These are phyloP conservation scores for Sebastes dallii DNA, from an alignment of 2,797 vertebrate genomes.

Conservation along the genomic window DNA sequence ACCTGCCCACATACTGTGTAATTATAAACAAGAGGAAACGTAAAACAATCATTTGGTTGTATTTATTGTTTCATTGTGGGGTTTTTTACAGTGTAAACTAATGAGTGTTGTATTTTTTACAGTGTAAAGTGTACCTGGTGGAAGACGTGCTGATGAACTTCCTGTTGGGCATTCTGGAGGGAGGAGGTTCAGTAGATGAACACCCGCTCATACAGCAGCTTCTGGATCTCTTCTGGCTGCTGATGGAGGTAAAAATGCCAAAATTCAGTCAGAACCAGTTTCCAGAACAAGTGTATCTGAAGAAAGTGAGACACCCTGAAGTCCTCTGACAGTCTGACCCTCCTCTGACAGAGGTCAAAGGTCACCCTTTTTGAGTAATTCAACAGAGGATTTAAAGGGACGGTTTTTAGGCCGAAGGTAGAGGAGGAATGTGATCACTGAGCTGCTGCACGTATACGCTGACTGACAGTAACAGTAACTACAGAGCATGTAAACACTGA, in stretches of 20 bases:
- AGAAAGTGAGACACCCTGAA: not conserved
- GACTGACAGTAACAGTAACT: not conserved
- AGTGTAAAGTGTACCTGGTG: conserved; percentile 97
- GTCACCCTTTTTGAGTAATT: not conserved
- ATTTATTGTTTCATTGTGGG: not conserved
- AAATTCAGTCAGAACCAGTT: not conserved
- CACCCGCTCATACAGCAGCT: conserved; percentile 92
- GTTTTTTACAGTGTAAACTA: not conserved
- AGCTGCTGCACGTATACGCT: not conserved
- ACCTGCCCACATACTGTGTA: no score
- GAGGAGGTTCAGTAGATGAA: conserved; percentile 86
- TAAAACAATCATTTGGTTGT: no score
- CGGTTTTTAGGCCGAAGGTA: no score
- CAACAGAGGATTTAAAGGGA: not conserved
- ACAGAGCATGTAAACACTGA: not conserved
- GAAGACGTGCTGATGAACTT: conserved; percentile 97
- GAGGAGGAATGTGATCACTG: no score
- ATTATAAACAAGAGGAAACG: no score
- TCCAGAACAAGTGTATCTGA: not conserved
- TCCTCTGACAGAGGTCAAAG: not conserved
- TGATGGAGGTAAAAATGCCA: conserved; percentile 91
- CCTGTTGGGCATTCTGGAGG: conserved; percentile 90
- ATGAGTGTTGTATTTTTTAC: conserved; percentile 15
- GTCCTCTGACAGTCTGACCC: not conserved
- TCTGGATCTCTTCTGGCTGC: conserved; percentile 95